Percentiles rank a stretch among this genome's conserved stretches.
These are phyloP conservation scores for Nomada ferruginata DNA, from an alignment of 2,888 invertebrate species.

Conservation along the genomic window DNA sequence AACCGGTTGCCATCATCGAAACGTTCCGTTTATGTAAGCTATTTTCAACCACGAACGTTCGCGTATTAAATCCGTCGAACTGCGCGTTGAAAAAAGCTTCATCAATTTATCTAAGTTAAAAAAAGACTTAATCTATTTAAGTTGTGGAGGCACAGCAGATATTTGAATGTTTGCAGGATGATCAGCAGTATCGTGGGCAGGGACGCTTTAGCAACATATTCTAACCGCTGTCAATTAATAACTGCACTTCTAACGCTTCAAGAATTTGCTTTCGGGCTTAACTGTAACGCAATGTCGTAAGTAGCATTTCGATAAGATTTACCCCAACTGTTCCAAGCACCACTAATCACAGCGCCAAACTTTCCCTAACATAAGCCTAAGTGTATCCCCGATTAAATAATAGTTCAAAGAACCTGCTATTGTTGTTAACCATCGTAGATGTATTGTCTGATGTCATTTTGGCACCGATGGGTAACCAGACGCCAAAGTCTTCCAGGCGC, in stretches of 20 bases:
- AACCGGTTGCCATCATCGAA: constrained; percentile 50
- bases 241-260: constrained; percentile 67
- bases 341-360: not conserved
- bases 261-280: constrained; percentile 75
- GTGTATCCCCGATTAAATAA: constrained; percentile 17
- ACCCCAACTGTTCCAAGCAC: not conserved
- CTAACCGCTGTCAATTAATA: constrained; percentile 63
- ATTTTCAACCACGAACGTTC: constrained; percentile 59
- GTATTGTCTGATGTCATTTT: constrained; percentile 39
- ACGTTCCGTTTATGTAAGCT: constrained; percentile 51
- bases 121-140: not conserved
- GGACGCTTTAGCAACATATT: constrained; percentile 47
- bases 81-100: not conserved
- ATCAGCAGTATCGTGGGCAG: constrained; percentile 15
- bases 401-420: not conserved
- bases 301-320: constrained; percentile 68
- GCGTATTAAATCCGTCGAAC: constrained; percentile 23
- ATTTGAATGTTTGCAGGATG: constrained; percentile 57
- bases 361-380: not conserved
- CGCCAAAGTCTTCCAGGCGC: constrained; percentile 41
- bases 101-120: not conserved
- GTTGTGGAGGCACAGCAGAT: not conserved
- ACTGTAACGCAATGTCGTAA: constrained; percentile 78
- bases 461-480: constrained; percentile 36
- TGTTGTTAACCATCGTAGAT: constrained; percentile 43